phyloP scores from a whole-genome alignment of 2,113 vertebrate species.

The Lipotes vexillifer region DNA sequence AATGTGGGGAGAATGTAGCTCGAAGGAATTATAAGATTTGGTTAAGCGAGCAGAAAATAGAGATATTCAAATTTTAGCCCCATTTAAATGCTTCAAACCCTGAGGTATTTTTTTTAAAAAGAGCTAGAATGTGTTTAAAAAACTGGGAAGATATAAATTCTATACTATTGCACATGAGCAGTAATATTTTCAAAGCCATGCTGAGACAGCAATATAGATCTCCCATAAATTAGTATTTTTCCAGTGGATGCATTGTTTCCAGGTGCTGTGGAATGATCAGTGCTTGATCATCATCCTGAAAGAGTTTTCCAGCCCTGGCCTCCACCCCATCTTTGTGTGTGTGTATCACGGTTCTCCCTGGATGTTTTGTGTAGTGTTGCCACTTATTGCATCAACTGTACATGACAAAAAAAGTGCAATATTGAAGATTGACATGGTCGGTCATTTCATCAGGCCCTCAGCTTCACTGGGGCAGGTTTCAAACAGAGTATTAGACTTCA shows the following conservation, averaged over 20 bases:
- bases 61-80: constrained; percentile 45
- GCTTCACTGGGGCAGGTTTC: background rate
- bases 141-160: constrained; percentile 1
- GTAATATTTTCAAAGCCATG: background rate
- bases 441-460: background rate
- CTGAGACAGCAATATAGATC: background rate
- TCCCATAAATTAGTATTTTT: background rate
- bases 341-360: background rate
- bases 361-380: background rate
- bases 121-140: constrained; percentile 17
- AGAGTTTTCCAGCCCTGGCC: background rate
- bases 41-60: constrained; percentile 52
- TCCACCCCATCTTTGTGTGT: background rate
- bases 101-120: background rate
- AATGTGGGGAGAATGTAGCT: constrained; percentile 22
- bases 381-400: background rate
- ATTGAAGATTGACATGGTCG: background rate
- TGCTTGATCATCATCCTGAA: background rate
- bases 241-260: background rate
- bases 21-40: constrained; percentile 36
- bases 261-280: background rate
- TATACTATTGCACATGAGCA: background rate
- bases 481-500: background rate
- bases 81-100: constrained; percentile 27
- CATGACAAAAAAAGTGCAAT: background rate